Conservation (phyloP, 2,113 vertebrate species). For the Passerina amoena region DNA sequence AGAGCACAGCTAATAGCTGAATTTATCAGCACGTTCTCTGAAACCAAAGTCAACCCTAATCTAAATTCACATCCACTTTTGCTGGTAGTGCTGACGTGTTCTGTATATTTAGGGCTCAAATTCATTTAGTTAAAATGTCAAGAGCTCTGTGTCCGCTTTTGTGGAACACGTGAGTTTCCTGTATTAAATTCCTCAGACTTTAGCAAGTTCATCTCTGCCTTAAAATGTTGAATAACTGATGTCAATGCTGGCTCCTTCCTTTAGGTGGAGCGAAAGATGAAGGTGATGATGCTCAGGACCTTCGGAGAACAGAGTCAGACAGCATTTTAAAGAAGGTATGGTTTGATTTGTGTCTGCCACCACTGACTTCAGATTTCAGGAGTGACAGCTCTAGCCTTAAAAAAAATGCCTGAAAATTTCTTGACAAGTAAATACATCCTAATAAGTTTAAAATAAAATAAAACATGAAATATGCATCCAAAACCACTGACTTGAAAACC, state of each 20-base stretch:
- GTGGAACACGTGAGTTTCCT: background rate
- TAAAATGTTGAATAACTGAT: background rate
- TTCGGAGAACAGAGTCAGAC: constrained; percentile 93
- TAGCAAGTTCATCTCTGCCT: background rate
- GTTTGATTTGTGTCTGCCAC: background rate
- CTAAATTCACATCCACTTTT: background rate
- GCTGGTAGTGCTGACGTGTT: background rate
- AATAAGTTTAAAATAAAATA: background rate
- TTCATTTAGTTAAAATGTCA: background rate
- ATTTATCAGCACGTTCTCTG: background rate
- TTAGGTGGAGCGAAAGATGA: constrained; percentile 90
- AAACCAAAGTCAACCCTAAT: constrained; percentile 13
- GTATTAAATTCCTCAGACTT: constrained; percentile 1
- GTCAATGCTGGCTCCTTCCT: background rate
- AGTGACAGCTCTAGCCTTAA: background rate
- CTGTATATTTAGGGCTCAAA: background rate
- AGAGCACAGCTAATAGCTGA: background rate
- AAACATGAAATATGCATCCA: background rate
- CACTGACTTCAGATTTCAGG: background rate
- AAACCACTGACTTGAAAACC: background rate
- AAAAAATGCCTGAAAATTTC: background rate
- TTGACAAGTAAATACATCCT: background rate
- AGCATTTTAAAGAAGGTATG: constrained; percentile 93
- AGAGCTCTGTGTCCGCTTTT: background rate
- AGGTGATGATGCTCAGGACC: constrained; percentile 84